A percentile compares a stretch with the other conserved stretches of the same genome.
These are phyloP conservation scores for Poeciliopsis turneri DNA, from an alignment of 2,797 vertebrate genomes.

Conservation along the genomic window DNA sequence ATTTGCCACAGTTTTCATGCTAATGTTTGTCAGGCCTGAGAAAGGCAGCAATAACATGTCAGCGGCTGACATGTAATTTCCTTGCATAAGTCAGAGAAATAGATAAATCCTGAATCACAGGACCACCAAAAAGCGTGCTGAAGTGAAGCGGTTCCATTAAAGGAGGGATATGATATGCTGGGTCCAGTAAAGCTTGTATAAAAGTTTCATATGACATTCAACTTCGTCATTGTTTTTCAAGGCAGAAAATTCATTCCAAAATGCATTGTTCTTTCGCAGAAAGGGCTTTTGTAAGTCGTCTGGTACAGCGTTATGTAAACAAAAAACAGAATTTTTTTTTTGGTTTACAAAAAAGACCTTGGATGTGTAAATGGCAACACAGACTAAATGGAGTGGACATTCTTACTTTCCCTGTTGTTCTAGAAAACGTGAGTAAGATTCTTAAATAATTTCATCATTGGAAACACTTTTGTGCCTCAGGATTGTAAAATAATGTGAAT, in stretches of 20 bases:
- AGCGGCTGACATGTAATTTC: neutral
- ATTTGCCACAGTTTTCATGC: neutral
- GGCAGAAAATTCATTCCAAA: neutral
- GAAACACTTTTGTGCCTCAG: neutral
- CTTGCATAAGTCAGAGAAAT: neutral
- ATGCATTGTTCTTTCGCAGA: neutral
- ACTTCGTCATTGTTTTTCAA: neutral
- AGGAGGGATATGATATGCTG: neutral
- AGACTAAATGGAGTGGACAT: neutral
- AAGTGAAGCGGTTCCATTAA: neutral
- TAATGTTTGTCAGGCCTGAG: neutral
- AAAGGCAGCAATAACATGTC: neutral
- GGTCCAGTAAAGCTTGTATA: neutral
- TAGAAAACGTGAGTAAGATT: neutral
- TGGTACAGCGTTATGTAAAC: neutral
- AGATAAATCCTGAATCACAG: neutral
- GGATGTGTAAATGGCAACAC: neutral
- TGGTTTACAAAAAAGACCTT: neutral
- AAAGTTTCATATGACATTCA: neutral
- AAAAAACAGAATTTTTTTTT: neutral
- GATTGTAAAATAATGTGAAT: neutral
- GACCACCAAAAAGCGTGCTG: neutral
- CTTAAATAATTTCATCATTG: neutral
- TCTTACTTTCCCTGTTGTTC: neutral
- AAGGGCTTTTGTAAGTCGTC: neutral